Evolutionary conservation across 2,797 vertebrate genomes (phyloP), one percentile per base, ranked within the genome.

Genomic region (Centroberyx gerrardi): DNA sequence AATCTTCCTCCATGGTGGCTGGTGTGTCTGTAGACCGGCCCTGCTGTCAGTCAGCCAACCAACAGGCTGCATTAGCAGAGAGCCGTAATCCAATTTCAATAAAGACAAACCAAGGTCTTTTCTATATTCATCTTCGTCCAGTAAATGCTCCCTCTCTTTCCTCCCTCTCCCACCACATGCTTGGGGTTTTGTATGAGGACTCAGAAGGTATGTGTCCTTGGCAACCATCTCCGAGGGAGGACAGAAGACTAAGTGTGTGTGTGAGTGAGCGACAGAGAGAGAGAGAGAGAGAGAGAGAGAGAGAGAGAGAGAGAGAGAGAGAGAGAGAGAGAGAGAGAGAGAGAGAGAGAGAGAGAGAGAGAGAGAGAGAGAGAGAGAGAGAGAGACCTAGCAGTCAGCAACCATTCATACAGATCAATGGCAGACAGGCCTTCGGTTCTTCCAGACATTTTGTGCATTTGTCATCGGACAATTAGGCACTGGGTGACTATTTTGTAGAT

Each of bases 51-150:
- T 87, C 68, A 76, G 88, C 84, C 89, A 92, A 86, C 84, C 83
- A 88, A 81, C 87, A 78, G 82, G 75, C 89, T 79, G 76, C 87
- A 87, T 88, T 77, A 78, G 81, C 83, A 83, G 62, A 91, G 55
- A 86, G 81, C 74, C 69, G 42, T 90, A 93, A 93, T 94, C 84
- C 85, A 92, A 92, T 94, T 94, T 88, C 71, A 92, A 88, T 90
- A 83, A 90, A 93, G 92, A 94, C 90, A 83, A 91, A 91, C 89
- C 91, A 93, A 94, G 91, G 92, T 88, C 87, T 81, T 90, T 86
- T 80, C 81, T 80, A 72, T 79, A 88, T 87, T 74, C 59, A 64
- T 85, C 78, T 36, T 2, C 76, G 73, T 74, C 48, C 7, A 79
- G 80, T 67, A 66, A 86, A 76, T 12, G 71, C 38, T 53, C 72